Percentiles rank a stretch among this genome's conserved stretches.
These are phyloP conservation scores for Otolemur crassicaudatus DNA, from an alignment of 2,797 vertebrate genomes.

Conservation along the genomic window DNA sequence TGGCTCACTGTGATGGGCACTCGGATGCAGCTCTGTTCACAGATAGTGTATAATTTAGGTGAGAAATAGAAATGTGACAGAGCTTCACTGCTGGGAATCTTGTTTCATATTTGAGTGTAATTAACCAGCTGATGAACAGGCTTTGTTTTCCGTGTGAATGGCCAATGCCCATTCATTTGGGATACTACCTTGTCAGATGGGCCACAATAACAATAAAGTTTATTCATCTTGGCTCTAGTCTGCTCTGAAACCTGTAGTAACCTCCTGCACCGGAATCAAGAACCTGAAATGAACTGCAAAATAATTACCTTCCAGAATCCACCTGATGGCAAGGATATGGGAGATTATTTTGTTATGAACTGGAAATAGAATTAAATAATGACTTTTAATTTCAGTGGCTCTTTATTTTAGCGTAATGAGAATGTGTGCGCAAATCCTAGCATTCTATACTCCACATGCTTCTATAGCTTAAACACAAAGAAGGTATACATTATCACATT, in stretches of 20 bases:
- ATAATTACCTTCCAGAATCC: constrained; percentile 73
- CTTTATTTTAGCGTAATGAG: constrained; percentile 35
- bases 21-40: constrained; percentile 38
- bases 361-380: constrained; percentile 12
- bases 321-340: background rate
- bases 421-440: background rate
- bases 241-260: constrained; percentile 72
- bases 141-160: constrained; percentile 82
- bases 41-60: constrained; percentile 65
- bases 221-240: constrained; percentile 78
- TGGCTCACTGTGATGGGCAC: constrained; percentile 55
- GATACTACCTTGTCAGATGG: constrained; percentile 76
- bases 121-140: constrained; percentile 79
- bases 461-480: background rate
- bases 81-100: constrained; percentile 68
- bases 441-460: background rate
- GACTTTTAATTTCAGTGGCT: background rate
- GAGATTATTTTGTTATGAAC: constrained; percentile 64
- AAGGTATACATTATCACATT: background rate
- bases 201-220: constrained; percentile 81
- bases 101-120: constrained; percentile 77
- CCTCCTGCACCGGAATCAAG: constrained; percentile 64
- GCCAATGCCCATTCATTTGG: constrained; percentile 68
- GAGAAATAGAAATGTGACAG: constrained; percentile 69
- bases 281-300: constrained; percentile 65